phyloP scores from a whole-genome alignment of 2,888 invertebrate species.

The Drosophila nr. perissopoda region DNA sequence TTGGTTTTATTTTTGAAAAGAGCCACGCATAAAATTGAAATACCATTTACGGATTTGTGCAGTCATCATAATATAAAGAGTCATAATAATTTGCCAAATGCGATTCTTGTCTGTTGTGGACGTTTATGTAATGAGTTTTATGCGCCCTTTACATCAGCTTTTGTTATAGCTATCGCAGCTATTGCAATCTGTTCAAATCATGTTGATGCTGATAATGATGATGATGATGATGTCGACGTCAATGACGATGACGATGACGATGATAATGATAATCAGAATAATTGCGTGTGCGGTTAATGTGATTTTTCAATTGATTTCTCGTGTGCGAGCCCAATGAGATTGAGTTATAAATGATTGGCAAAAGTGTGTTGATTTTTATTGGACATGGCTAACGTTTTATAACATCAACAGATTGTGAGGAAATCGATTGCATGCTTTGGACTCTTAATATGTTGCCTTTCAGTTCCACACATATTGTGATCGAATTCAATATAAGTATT shows the following conservation, averaged over 20 bases:
- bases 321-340: slow-evolving; percentile 51
- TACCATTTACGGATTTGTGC: slow-evolving; percentile 48
- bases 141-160: slow-evolving; percentile 42
- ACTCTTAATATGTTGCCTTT: neutral
- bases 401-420: slow-evolving; percentile 40
- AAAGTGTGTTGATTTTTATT: slow-evolving; percentile 65
- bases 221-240: slow-evolving; percentile 10
- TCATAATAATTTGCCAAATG: slow-evolving; percentile 72
- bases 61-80: slow-evolving; percentile 47
- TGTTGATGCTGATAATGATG: slow-evolving; percentile 6
- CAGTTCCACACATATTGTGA: neutral
- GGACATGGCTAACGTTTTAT: slow-evolving; percentile 36
- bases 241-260: slow-evolving; percentile 6
- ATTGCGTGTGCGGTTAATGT: slow-evolving; percentile 67
- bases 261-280: slow-evolving; percentile 42
- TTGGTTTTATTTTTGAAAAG: slow-evolving; percentile 32
- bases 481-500: neutral
- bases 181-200: slow-evolving; percentile 41
- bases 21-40: slow-evolving; percentile 52
- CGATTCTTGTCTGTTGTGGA: slow-evolving; percentile 66
- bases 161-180: slow-evolving; percentile 34
- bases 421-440: neutral
- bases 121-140: slow-evolving; percentile 73
- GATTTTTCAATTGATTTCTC: slow-evolving; percentile 70
- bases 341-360: slow-evolving; percentile 64